Base-by-base conservation (phyloP, 2,888 invertebrate genomes). In the Hyposoter dolosus region DNA sequence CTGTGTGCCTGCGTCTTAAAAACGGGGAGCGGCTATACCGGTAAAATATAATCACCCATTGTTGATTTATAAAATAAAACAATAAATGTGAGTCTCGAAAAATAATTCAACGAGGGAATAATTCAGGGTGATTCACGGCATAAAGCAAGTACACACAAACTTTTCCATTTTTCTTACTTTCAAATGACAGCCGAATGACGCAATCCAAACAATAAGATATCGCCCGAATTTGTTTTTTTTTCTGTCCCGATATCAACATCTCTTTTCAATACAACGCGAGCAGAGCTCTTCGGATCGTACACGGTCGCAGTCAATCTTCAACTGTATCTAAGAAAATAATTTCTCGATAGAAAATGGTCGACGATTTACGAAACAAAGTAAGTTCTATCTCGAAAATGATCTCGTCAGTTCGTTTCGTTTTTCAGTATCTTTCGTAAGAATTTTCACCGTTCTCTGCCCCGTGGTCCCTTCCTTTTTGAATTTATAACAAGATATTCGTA, bases 361-460 rank as follows among this genome's bases (percentile, higher is more conserved):
- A 83, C 5, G 71, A 71, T 32, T 28, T 83, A 28, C 60, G 78
- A n/a, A 43, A 69, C 47, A 83, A 71, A 72, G 83, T 72, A 71
- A 17, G 60, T 69, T 19, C 12, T 12, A 12, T 12, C 12, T 3
- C 32, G 32, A 53, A 12, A 12, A 72, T 32, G 35, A 53, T 28
- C 28, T n/a, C n/a, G 5, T 15, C 19, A 6, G 5, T 12, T 43
- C 7, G 0, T 28, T 15, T 12, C 4, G n/a, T 53, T 40, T 56
- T 35, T 4, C 6, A 47, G 19, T 19, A 47, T 47, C 2, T 12
- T 71, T 71, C 10, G 50, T 28, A 10, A 60, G 12, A 15, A 60
- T 28, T 28, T 23, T 28, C 5, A 28, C 15, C 15, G 1, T 15
- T 15, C 9, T 53, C 7, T 28, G 53, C 19, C n/a, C n/a, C 53